Evolutionary conservation across 1,140 invertebrate genomes (phyloP), one percentile per base, ranked within the genome.

Genomic region (Heliconius eleuchia): DNA sequence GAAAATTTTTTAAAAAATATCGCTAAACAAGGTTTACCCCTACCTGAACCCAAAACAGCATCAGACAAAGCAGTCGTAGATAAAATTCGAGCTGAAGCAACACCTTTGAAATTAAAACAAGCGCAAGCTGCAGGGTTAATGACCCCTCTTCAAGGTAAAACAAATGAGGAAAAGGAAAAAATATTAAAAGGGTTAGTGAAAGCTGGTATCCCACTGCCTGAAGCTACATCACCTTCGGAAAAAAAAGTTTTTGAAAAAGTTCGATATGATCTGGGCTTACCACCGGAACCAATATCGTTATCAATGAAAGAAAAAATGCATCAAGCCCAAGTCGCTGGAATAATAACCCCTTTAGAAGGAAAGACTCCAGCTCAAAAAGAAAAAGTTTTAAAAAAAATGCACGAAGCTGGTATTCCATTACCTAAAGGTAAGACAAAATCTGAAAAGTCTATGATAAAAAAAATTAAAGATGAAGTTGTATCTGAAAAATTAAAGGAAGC

Each of bases 161-260:
- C 83, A 37, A 74, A 70, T 30, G 39, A 52, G 1, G 77, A 88
- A 83, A 88, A 86, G 79, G 86, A 90, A 82, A 87, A 84, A 74
- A 86, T 85, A 37, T 57, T 90, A 55, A 78, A 81, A 77, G 81
- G 74, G 27, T 60, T 82, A n/a, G 83, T 79, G 1, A 73, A 80
- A 70, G 37, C 27, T 27, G 85, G 86, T 27, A 34, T 86, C 8
- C 82, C 82, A 16, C 71, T 88, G 0, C 86, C 87, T n/a, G 83
- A 88, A 75, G 83, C 81, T 0, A 81, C 77, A 79, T 86, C 86
- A 18, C 4, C 46, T 42, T 85, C 85, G 11, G 84, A 88, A 80
- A 86, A 85, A 80, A 57, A 77, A 52, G 11, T 84, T 4, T 83
- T 86, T 27, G 76, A 83, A 60, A 88, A 88, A 79, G 78, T 88